phyloP scores from a whole-genome alignment of 2,888 invertebrate species.

The Chymomyza caudatula region DNA sequence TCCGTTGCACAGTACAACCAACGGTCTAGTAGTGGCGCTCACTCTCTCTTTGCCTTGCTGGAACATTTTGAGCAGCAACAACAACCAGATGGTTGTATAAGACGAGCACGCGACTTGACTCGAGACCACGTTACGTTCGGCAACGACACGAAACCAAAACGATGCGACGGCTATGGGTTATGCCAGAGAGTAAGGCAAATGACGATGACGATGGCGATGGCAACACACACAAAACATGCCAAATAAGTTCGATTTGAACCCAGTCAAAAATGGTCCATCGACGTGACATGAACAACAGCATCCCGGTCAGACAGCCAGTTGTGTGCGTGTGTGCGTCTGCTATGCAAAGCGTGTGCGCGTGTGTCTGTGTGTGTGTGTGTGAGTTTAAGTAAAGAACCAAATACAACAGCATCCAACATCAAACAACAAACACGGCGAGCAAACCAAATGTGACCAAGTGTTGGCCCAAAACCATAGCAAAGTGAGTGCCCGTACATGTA shows the following conservation, averaged over 20 bases:
- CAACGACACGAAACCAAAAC: background rate
- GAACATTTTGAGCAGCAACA: background rate
- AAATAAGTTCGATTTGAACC: conserved; percentile 55
- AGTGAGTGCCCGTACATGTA: conserved; percentile 25
- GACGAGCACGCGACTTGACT: background rate
- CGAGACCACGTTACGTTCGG: background rate
- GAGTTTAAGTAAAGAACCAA: conserved; percentile 11
- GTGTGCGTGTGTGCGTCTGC: conserved; percentile 6
- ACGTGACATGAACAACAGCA: conserved; percentile 73
- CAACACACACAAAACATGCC: conserved; percentile 23
- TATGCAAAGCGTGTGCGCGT: conserved; percentile 9
- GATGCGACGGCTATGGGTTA: conserved; percentile 4
- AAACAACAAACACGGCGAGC: conserved; percentile 24
- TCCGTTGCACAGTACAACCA: background rate
- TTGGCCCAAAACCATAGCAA: conserved; percentile 21
- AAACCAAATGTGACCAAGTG: conserved; percentile 41
- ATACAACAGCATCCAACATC: conserved; percentile 6
- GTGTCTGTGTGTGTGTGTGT: conserved; percentile 3
- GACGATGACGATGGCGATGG: conserved; percentile 9
- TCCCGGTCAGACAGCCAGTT: conserved; percentile 30
- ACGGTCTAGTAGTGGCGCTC: background rate
- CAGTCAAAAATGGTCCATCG: conserved; percentile 78
- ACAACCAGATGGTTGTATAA: conserved; percentile 5
- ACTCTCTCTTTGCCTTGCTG: background rate
- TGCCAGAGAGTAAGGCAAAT: background rate